Evolutionary conservation across 2,888 invertebrate species (phyloP).

Genomic region (Meiosimyza decipiens): DNA sequence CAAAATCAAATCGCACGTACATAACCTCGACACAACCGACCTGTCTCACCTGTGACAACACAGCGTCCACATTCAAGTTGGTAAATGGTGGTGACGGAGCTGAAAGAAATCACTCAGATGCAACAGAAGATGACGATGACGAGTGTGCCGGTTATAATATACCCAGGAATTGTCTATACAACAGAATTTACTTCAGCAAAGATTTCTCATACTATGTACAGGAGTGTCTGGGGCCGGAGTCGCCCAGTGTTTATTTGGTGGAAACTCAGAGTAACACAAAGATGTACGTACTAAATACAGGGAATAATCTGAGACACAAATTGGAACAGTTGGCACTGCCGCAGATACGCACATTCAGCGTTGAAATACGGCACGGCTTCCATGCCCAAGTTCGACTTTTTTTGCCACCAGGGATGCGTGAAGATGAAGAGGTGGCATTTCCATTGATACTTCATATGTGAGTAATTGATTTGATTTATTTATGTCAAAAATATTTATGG

Average conservation of each 20-base stretch:
- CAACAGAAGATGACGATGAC: constrained; percentile 42
- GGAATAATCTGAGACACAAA: constrained; percentile 73
- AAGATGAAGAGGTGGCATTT: constrained; percentile 83
- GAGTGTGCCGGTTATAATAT: constrained; percentile 61
- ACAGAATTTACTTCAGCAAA: constrained; percentile 75
- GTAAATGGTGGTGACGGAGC: constrained; percentile 47
- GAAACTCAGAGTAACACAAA: constrained; percentile 72
- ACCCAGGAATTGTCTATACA: constrained; percentile 73
- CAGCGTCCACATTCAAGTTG: constrained; percentile 60
- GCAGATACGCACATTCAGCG: constrained; percentile 77
- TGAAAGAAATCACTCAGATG: constrained; percentile 50
- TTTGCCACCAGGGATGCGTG: constrained; percentile 84
- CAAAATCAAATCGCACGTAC: constrained; percentile 65
- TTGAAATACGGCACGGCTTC: constrained; percentile 74
- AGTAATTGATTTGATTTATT: constrained; percentile 62
- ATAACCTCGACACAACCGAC: constrained; percentile 65
- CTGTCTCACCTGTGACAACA: constrained; percentile 67
- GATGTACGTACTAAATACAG: constrained; percentile 76
- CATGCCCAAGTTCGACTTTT: constrained; percentile 81
- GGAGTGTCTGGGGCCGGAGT: constrained; percentile 84
- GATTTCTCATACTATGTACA: constrained; percentile 74
- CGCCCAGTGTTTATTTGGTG: constrained; percentile 76
- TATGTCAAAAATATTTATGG: not conserved
- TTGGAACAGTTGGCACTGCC: constrained; percentile 79
- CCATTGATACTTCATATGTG: constrained; percentile 87